Conservation (phyloP, 2,888 invertebrate species). For the Ptilodon capucinus region DNA sequence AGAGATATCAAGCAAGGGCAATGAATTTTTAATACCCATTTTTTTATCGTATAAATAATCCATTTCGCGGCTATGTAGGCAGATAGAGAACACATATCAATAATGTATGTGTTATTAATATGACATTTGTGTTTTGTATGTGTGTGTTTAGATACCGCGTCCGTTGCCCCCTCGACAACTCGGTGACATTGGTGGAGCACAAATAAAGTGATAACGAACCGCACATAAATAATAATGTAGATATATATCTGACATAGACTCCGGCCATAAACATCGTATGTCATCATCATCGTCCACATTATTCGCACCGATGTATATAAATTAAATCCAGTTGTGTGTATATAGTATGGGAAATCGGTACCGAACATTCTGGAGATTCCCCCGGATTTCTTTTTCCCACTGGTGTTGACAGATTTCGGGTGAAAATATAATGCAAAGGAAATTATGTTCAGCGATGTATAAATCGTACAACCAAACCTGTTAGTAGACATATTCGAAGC, state of each 20-base stretch:
- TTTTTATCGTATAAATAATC: constrained; percentile 62
- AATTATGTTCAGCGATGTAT: constrained; percentile 23
- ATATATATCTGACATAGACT: constrained; percentile 43
- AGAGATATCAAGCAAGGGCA: constrained; percentile 61
- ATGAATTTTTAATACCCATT: constrained; percentile 63
- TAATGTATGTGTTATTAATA: constrained; percentile 40
- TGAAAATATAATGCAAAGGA: constrained; percentile 20
- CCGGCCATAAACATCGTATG: constrained; percentile 41
- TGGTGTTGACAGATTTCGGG: background rate
- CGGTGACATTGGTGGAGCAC: constrained; percentile 80
- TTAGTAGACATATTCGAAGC: constrained; percentile 18
- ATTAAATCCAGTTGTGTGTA: background rate
- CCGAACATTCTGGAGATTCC: background rate
- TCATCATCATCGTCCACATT: constrained; percentile 35
- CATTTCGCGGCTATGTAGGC: constrained; percentile 48
- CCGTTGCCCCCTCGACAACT: constrained; percentile 77
- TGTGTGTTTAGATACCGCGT: constrained; percentile 70
- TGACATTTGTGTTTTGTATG: constrained; percentile 46
- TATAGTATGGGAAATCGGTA: background rate
- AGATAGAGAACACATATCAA: constrained; percentile 49
- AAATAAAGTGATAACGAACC: constrained; percentile 77
- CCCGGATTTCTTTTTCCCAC: background rate
- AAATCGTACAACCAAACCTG: constrained; percentile 24
- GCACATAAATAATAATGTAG: constrained; percentile 63
- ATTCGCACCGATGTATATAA: constrained; percentile 15